Percentiles rank a stretch among this genome's conserved stretches.
Conservation (phyloP, 2,888 invertebrate species). For the Seira ritae region DNA sequence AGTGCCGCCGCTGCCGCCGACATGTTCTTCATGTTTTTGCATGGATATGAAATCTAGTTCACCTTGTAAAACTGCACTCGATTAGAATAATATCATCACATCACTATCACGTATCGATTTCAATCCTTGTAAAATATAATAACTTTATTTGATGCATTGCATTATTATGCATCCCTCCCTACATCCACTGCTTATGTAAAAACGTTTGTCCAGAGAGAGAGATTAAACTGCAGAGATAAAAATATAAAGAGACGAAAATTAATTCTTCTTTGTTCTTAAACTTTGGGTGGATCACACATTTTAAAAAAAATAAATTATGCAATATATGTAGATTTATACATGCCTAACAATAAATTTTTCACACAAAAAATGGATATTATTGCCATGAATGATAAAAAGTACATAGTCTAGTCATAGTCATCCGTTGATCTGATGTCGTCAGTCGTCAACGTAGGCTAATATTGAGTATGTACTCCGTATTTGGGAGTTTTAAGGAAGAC, state of each 20-base stretch:
- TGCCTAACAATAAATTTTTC: too few relatives aligned
- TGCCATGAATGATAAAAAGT: too few relatives aligned
- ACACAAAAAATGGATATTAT: not conserved
- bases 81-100: too few relatives aligned
- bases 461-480: not conserved
- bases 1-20: too few relatives aligned
- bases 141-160: constrained; percentile 6
- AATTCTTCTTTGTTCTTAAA: not conserved
- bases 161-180: not conserved
- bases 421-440: too few relatives aligned
- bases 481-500: not conserved
- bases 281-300: not conserved
- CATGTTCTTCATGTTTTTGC: constrained; percentile 22
- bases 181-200: not conserved
- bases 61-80: constrained; percentile 56
- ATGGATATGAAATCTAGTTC: constrained; percentile 47
- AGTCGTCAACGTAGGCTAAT: not conserved
- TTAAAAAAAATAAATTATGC: not conserved
- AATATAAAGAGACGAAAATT: not conserved
- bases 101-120: not conserved
- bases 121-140: not conserved
- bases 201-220: not conserved
- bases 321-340: not conserved
- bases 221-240: too few relatives aligned
- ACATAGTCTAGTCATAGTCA: not conserved